Evolutionary conservation across 2,797 vertebrate genomes (phyloP).

Genomic region (Gobionotothen gibberifrons): DNA sequence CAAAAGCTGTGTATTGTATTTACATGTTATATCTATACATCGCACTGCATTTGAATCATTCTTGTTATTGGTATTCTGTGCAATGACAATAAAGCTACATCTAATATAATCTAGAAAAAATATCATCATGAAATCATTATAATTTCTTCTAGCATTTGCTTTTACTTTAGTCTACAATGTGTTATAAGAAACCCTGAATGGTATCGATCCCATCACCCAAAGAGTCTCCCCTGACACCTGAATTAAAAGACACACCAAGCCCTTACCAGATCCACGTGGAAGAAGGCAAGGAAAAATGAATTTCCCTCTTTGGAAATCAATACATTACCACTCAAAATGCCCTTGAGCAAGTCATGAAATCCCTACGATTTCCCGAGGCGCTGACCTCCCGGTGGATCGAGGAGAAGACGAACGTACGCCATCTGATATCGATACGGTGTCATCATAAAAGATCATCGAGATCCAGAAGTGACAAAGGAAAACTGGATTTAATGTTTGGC

Average conservation of each 20-base stretch:
- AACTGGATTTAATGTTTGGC: background rate
- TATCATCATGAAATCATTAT: background rate
- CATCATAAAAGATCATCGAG: background rate
- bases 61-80: too few relatives aligned
- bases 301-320: slow-evolving; percentile 27
- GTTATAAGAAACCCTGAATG: background rate
- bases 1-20: too few relatives aligned
- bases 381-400: slow-evolving; percentile 5
- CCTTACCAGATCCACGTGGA: background rate
- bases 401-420: background rate
- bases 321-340: slow-evolving; percentile 18
- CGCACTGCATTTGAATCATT: too few relatives aligned
- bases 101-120: too few relatives aligned
- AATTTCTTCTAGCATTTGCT: background rate
- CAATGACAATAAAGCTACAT: too few relatives aligned
- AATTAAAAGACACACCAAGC: background rate
- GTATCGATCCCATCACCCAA: background rate
- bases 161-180: background rate
- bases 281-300: slow-evolving; percentile 3
- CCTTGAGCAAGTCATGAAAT: slow-evolving; percentile 34
- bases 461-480: background rate
- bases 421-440: background rate
- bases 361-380: slow-evolving; percentile 2
- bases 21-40: too few relatives aligned
- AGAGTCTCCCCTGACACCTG: background rate